Evolutionary conservation across 2,113 vertebrate genomes (phyloP).

Genomic region (Vulpes lagopus): DNA sequence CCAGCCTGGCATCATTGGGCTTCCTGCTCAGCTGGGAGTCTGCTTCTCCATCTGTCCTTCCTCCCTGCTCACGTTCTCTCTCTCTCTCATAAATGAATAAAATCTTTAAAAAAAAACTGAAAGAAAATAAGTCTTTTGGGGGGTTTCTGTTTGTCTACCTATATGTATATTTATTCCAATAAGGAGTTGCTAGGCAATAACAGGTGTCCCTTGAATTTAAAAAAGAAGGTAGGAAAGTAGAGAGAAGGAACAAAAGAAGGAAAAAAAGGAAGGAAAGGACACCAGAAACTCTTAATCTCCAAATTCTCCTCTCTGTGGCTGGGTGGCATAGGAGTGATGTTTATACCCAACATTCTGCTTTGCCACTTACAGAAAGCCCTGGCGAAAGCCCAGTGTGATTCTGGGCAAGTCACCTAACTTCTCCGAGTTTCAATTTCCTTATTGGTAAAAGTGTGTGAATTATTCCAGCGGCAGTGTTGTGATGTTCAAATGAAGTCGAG

Average conservation of each 20-base stretch:
- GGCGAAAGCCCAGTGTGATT: constrained; percentile 12
- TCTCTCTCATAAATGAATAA: neutral
- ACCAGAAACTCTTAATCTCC: neutral
- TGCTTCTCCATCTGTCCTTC: neutral
- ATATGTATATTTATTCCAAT: neutral
- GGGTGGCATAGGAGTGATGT: neutral
- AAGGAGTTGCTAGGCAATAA: neutral
- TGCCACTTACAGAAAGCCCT: neutral
- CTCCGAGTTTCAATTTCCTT: constrained; percentile 6
- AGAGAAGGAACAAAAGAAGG: neutral
- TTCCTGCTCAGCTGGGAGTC: too few relatives aligned
- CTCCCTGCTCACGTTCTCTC: neutral
- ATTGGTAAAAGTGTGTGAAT: constrained; percentile 20
- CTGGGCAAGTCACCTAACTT: neutral
- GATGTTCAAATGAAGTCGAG: neutral
- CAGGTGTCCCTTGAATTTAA: constrained; percentile 19
- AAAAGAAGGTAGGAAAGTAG: neutral
- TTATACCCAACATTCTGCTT: neutral
- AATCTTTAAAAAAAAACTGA: neutral
- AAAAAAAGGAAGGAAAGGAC: neutral
- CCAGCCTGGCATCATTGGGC: neutral
- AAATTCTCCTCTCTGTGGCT: constrained; percentile 16
- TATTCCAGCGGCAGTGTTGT: neutral
- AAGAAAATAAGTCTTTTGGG: constrained; percentile 7
- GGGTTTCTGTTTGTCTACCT: neutral